Evolutionary conservation across 2,797 vertebrate species (phyloP), one percentile per base, ranked within the genome.

Genomic region (Perodicticus potto): DNA sequence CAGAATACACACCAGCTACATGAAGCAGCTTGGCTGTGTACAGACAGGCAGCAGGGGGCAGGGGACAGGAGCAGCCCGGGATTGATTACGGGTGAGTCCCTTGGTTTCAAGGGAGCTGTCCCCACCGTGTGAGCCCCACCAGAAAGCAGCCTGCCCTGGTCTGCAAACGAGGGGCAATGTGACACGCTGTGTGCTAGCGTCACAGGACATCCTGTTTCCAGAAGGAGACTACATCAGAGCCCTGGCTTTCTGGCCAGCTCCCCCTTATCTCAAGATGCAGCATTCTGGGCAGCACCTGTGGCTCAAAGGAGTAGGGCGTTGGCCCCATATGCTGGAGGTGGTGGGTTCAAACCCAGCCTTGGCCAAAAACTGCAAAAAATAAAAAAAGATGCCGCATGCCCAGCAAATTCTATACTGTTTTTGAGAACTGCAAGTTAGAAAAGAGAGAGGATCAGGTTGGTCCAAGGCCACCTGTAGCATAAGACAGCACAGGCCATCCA

Each of bases 401-500:
- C 17, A 45, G 53, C 40, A 23, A 34, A 40, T 3, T 37, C 8
- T 3, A 23, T 27, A 29, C 3, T 20, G 27, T 25, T 57, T 77
- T 55, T 65, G 17, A 69, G 69, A 86, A 61, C 17, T 3, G 25
- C 23, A 20, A 27, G 27, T 17, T 29, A 73, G 49, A 67, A 34
- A 12, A 23, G 25, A 53, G 14, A 7, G 23, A 81, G 57, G n/a
- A 67, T 9, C 8, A 5, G 32, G 23, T 22, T 43, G 0, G 34
- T 27, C 34, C 5, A 2, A 73, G 16, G 12, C 53, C 53, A 69
- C n/a, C 14, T 20, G 10, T 29, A 37, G 49, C 27, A 16, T 0
- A 27, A 17, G 40, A 3, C 8, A 22, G n/a, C 22, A 20, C 0
- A 0, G 40, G 5, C 29, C n/a, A 10, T 23, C 59, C 12, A 67